Evolutionary conservation across 2,888 invertebrate genomes (phyloP).

Genomic region (Carabus problematicus): DNA sequence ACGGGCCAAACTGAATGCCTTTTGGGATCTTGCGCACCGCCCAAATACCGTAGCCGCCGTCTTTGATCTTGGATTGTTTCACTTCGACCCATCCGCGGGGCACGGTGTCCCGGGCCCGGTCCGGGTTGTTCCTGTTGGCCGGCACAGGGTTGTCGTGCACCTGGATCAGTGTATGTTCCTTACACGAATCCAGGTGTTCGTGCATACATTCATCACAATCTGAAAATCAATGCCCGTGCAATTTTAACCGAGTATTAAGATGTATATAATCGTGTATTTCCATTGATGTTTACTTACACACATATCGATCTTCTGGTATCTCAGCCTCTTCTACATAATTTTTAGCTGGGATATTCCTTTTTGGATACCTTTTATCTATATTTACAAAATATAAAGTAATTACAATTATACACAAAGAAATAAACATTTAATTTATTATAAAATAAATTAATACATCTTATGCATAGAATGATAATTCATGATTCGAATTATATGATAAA

Average conservation of each 20-base stretch:
- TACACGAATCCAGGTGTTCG: constrained; percentile 13
- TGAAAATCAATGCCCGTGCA: neutral
- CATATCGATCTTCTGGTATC: constrained; percentile 16
- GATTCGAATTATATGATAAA: too few species aligned
- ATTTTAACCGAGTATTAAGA: neutral
- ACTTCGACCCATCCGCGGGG: constrained; percentile 46
- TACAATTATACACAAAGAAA: too few species aligned
- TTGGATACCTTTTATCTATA: constrained; percentile 21
- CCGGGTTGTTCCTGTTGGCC: neutral
- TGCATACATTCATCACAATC: constrained; percentile 33
- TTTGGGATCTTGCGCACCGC: constrained; percentile 44
- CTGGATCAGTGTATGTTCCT: constrained; percentile 1
- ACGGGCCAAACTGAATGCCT: constrained; percentile 49
- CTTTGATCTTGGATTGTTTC: constrained; percentile 45
- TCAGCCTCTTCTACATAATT: constrained; percentile 24
- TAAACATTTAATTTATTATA: too few species aligned
- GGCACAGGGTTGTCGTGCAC: constrained; percentile 18
- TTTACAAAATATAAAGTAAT: neutral
- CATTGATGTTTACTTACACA: constrained; percentile 13
- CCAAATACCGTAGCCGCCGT: constrained; percentile 48
- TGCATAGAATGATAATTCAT: too few species aligned
- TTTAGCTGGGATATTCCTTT: constrained; percentile 12
- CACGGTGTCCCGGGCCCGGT: constrained; percentile 47
- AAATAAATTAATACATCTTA: too few species aligned
- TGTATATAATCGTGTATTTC: neutral